phyloP scores from a whole-genome alignment of 2,888 invertebrate species.

The Napeogenes inachia region DNA sequence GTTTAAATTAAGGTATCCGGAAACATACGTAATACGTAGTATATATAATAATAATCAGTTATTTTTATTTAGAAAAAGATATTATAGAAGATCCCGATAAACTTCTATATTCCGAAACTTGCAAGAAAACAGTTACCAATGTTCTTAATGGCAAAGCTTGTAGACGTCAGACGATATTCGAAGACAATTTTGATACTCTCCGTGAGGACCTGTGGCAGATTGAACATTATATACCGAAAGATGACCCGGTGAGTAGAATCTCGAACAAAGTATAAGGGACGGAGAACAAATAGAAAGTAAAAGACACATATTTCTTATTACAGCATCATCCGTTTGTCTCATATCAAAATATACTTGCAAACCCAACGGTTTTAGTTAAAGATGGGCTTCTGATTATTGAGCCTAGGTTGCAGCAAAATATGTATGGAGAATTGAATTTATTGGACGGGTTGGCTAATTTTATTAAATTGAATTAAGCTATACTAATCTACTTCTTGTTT shows the following conservation, averaged over 20 bases:
- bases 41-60: too few species aligned
- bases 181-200: slow-evolving; percentile 77
- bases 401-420: slow-evolving; percentile 45
- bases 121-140: slow-evolving; percentile 46
- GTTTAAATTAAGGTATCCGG: background rate
- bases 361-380: slow-evolving; percentile 40
- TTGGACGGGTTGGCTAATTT: slow-evolving; percentile 40
- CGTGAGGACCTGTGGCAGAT: slow-evolving; percentile 70
- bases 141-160: slow-evolving; percentile 57
- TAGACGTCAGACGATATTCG: slow-evolving; percentile 74
- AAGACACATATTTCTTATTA: background rate
- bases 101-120: slow-evolving; percentile 27
- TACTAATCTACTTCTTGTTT: background rate
- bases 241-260: slow-evolving; percentile 51
- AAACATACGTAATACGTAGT: too few species aligned
- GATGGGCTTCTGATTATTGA: slow-evolving; percentile 46
- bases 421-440: slow-evolving; percentile 44
- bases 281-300: background rate
- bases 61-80: background rate
- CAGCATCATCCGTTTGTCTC: slow-evolving; percentile 60
- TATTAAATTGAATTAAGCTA: background rate
- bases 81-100: background rate
- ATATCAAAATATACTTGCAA: slow-evolving; percentile 43
- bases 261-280: background rate
- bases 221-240: slow-evolving; percentile 70